A percentile compares a stretch with the other conserved stretches of the same genome.
phyloP scores from a whole-genome alignment of 2,797 vertebrate genomes.

The Coluber constrictor region DNA sequence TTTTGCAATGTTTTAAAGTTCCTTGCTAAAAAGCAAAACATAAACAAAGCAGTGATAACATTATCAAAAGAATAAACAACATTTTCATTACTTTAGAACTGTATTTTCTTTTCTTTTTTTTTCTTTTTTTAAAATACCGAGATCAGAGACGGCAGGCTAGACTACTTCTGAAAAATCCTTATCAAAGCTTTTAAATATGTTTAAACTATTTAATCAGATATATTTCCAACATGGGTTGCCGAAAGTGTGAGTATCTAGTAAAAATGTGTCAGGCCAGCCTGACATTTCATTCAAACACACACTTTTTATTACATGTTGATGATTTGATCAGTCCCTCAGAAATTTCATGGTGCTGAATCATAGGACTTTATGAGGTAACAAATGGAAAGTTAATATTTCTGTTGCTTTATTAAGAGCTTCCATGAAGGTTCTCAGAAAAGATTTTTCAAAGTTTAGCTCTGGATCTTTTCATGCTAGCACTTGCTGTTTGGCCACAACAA shows the following conservation, averaged over 20 bases:
- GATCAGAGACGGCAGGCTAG: not conserved
- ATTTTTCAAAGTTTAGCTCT: not conserved
- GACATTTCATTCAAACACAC: not conserved
- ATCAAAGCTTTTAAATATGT: not conserved
- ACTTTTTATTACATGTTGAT: not conserved
- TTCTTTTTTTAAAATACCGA: not conserved
- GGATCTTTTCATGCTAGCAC: not conserved
- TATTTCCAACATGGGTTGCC: not conserved
- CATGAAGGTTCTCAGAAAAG: not conserved
- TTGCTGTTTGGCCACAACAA: not conserved
- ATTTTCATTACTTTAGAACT: not conserved
- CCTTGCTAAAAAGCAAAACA: not conserved
- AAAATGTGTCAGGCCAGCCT: not conserved
- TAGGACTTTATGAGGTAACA: not conserved
- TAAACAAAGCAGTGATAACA: not conserved
- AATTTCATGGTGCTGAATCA: not conserved
- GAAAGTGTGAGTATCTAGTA: not conserved
- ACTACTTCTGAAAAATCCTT: not conserved
- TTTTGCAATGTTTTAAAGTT: not conserved
- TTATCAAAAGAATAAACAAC: not conserved
- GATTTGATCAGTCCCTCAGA: not conserved
- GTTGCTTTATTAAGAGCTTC: not conserved
- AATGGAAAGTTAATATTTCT: not conserved
- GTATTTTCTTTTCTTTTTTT: not conserved
- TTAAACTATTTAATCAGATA: not conserved